Evolutionary conservation across 2,888 invertebrate genomes (phyloP), one percentile per base, ranked within the genome.

Genomic region (Macrophya alboannulata): DNA sequence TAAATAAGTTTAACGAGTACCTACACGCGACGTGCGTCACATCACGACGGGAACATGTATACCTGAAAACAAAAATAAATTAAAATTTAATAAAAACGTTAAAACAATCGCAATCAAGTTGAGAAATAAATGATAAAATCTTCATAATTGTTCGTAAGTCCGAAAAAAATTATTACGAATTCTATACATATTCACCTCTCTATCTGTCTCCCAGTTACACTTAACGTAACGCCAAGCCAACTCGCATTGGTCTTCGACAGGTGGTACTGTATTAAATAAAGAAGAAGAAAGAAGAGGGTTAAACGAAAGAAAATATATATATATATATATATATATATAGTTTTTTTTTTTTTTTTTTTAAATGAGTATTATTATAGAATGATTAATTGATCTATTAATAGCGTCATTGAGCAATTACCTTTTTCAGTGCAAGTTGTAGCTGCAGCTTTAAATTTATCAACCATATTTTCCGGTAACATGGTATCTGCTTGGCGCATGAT

Each of bases 401-500:
- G 17, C 10, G 6, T 17, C 1, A 68, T 68, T 68, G 37, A 37
- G 4, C 2, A 37, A 59, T 84, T 90, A 91, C 92, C 86, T 86
- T 45, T 0, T 0, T 21, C 17, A 4, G 15, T 6, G 84, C 92
- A 92, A 1, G 25, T 17, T 0, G 84, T 65, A 17, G 89, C 51
- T 4, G 87, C 25, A 0, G 74, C 74, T 37, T 88, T 89, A 15
- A 90, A 84, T 85, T 76, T 87, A 8, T 86, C 86, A 1, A 88
- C 76, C 0, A 89, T 45, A 8, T 91, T 89, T 0, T 88, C 87
- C 0, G 87, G 82, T 84, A 92, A 84, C 89, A 91, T 84, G 0
- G 89, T 83, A 8, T 90, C 89, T 0, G 95, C 93, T 90, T 95
- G 95, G 77, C 94, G 94, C 74, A 94, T 88, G 0, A 95, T 95